phyloP scores from a whole-genome alignment of 1,140 invertebrate species.

The Lepidurus packardi region DNA sequence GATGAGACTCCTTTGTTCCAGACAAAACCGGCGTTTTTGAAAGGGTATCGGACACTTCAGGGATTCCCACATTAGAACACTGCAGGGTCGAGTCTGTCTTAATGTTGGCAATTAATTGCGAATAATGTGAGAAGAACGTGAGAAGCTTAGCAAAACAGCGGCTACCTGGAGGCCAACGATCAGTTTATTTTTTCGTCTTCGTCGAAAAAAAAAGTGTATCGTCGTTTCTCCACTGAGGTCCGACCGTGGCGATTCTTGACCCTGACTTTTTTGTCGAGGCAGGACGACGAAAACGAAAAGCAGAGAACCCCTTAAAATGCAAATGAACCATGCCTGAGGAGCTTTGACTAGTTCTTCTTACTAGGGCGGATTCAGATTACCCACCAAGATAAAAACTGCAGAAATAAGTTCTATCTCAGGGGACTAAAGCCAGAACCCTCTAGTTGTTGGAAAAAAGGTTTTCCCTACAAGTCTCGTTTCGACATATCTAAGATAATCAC shows the following conservation, averaged over 20 bases:
- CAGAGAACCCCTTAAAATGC: slow-evolving; percentile 1
- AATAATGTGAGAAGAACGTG: slow-evolving; percentile 1
- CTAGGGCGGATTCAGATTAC: neutral
- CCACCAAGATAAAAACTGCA: neutral
- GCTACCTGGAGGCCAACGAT: neutral
- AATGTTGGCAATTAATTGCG: neutral
- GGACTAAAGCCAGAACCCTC: neutral
- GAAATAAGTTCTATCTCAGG: neutral
- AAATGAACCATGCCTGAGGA: neutral
- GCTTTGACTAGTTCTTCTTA: slow-evolving; percentile 12
- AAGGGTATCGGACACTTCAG: too few species aligned
- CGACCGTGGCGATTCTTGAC: neutral
- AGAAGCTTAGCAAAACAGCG: neutral
- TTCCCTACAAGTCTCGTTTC: neutral
- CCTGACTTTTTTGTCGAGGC: neutral
- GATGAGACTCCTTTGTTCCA: too few species aligned
- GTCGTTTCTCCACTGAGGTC: neutral
- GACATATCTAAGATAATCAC: neutral
- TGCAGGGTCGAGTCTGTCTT: neutral
- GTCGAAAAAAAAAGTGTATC: neutral
- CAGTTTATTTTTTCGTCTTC: neutral
- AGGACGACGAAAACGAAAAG: neutral
- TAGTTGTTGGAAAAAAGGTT: neutral
- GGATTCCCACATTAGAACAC: too few species aligned
- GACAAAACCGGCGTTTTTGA: too few species aligned